These are phyloP conservation scores for Nomada ruficornis DNA, from an alignment of 2,888 invertebrate species.

Conservation along the genomic window DNA sequence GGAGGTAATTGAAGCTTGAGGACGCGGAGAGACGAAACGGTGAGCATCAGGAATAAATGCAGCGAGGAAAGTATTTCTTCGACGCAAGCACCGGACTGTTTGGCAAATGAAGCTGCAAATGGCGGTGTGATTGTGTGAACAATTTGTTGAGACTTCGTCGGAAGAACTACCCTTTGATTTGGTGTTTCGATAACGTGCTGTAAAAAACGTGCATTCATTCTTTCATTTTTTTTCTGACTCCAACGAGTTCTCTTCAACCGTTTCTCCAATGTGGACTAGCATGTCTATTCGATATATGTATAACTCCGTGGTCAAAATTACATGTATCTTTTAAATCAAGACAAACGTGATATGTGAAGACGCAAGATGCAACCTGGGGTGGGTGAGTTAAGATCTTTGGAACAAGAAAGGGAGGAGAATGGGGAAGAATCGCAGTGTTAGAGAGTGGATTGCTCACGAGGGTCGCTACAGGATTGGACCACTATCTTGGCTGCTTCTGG, in stretches of 20 bases:
- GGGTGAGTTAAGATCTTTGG: constrained; percentile 8
- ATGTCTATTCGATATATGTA: too few species aligned
- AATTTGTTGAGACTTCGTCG: constrained; percentile 5
- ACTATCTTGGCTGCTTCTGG: constrained; percentile 73
- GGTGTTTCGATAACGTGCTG: too few species aligned
- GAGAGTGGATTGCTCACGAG: constrained; percentile 55
- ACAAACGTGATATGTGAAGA: neutral
- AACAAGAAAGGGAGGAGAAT: neutral
- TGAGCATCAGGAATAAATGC: neutral
- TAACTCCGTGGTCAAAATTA: neutral
- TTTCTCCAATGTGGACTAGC: too few species aligned
- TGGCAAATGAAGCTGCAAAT: constrained; percentile 12
- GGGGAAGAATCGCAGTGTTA: constrained; percentile 50
- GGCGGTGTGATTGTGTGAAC: neutral
- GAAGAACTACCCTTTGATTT: constrained; percentile 1
- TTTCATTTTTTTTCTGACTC: too few species aligned
- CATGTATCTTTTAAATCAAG: constrained; percentile 15
- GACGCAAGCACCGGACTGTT: constrained; percentile 9
- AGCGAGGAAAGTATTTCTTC: neutral
- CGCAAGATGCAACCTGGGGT: neutral
- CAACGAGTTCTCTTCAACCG: neutral
- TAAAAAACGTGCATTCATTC: neutral
- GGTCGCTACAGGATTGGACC: constrained; percentile 60
- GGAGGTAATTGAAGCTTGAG: constrained; percentile 12
- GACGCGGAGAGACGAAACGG: neutral